Conservation (phyloP, 2,113 vertebrate species). For the Pycnonotus jocosus region DNA sequence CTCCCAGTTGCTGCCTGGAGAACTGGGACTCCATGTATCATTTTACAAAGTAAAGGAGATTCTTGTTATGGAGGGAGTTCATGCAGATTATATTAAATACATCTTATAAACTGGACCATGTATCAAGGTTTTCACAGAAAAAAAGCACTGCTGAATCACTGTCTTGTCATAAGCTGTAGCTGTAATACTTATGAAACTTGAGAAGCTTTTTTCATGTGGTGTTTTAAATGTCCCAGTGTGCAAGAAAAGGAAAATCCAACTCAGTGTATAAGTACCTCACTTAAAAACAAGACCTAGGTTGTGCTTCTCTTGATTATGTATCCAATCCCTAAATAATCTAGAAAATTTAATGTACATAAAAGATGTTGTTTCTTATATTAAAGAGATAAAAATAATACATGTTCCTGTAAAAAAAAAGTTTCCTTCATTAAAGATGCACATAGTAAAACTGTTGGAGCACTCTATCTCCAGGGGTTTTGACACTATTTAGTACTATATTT, state of each 20-base stretch:
- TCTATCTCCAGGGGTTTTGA: not conserved
- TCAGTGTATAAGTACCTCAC: not conserved
- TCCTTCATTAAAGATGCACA: not conserved
- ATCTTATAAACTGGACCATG: not conserved
- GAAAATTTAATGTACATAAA: not conserved
- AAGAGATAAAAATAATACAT: not conserved
- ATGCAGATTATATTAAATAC: not conserved
- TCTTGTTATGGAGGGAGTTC: not conserved
- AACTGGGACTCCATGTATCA: not conserved
- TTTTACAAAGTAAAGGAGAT: not conserved
- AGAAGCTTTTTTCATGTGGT: slow-evolving; percentile 34
- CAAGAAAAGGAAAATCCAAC: not conserved
- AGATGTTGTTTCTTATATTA: not conserved
- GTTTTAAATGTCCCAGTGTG: not conserved
- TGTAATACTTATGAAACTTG: not conserved
- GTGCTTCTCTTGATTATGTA: not conserved
- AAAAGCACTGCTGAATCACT: slow-evolving; percentile 12
- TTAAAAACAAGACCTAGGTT: not conserved
- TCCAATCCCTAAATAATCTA: not conserved
- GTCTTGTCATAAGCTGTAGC: not conserved
- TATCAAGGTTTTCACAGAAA: not conserved
- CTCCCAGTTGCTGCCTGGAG: no score
- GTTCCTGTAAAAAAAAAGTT: not conserved
- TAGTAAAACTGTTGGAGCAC: not conserved
- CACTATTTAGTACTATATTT: not conserved